Conservation (phyloP, 2,888 invertebrate species). For the Polylopha cassiicola region DNA sequence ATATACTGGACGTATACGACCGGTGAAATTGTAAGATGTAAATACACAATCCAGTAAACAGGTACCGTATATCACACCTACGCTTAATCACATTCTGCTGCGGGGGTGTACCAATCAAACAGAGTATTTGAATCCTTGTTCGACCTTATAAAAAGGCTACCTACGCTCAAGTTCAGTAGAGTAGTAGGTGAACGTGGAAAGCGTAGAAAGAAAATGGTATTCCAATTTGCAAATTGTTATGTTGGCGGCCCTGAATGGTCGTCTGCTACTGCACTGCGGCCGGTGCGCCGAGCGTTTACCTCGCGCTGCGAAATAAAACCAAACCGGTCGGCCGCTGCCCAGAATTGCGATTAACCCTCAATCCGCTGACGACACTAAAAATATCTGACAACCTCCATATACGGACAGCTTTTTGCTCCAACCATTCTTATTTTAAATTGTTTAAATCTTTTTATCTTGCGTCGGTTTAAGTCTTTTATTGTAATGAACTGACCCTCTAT, state of each 20-base stretch:
- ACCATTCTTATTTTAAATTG: too few species aligned
- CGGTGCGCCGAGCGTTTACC: slow-evolving; percentile 42
- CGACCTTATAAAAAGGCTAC: slow-evolving; percentile 1
- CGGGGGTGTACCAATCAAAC: slow-evolving; percentile 6
- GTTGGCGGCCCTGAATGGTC: slow-evolving; percentile 38
- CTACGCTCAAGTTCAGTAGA: slow-evolving; percentile 6
- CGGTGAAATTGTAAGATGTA: slow-evolving; percentile 28
- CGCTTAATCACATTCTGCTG: background rate
- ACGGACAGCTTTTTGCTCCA: slow-evolving; percentile 1
- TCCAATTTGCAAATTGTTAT: slow-evolving; percentile 18
- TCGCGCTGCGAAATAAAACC: slow-evolving; percentile 42
- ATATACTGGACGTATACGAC: slow-evolving; percentile 34
- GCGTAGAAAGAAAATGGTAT: slow-evolving; percentile 17
- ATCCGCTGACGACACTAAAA: slow-evolving; percentile 5
- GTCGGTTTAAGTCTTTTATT: slow-evolving; percentile 2
- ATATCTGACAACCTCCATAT: slow-evolving; percentile 19
- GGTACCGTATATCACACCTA: slow-evolving; percentile 11
- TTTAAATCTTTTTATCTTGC: too few species aligned
- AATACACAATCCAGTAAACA: slow-evolving; percentile 14
- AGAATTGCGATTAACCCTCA: slow-evolving; percentile 57
- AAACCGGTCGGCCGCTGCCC: slow-evolving; percentile 63
- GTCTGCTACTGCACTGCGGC: slow-evolving; percentile 30
- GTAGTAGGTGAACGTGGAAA: slow-evolving; percentile 6
- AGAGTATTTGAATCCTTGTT: background rate
- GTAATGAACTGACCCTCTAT: slow-evolving; percentile 21